Base-by-base conservation (phyloP, 53 echinoderm and acorn worm genomes). In the Temnopleurus reevesii region DNA sequence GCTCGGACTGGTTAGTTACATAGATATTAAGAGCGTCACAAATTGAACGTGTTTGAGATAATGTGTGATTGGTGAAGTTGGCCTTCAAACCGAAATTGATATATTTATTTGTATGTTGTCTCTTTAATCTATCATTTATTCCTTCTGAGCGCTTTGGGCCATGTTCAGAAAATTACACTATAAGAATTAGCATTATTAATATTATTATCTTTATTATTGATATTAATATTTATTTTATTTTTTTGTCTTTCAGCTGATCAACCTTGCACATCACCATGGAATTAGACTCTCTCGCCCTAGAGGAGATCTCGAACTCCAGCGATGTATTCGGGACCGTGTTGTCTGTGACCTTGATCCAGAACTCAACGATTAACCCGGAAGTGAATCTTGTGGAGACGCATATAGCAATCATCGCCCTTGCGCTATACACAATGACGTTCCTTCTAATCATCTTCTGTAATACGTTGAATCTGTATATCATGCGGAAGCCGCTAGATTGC, bases 401-500 rank as follows among this genome's bases (percentile, higher is more conserved):
- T 4, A 71, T 87, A 30, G 71, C 88, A 2, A 87, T 87, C 34
- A 66, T 87, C 17, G 88, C 88, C 2, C 71, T 87, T 0, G 88
- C 88, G 0, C n/a, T 87, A 49, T 87, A 87, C 30, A n/a, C 88
- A 4, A 1, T 51, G 7, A 63, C 54, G 19, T 53, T 53, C 10
- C 46, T 87, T 18, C 54, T 87, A 2, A 87, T 87, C 36, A 34
- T 87, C 12, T 65, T 21, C 2, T 87, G 88, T 53, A 87, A 87
- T 10, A 71, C 76, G 12, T 18, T 87, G 41, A 87, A 87, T 27
- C 21, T 87, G 66, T 87, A 66, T 46, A 87, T 87, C 36, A 53
- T 87, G 65, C 27, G 88, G 88, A 87, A 53, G 35, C 88, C 88
- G 0, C 30, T 87, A 35, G 88, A 87, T 64, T 87, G 88, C 46